phyloP scores from a whole-genome alignment of 23 tunicate species.

The Clavelina lepadiformis region DNA sequence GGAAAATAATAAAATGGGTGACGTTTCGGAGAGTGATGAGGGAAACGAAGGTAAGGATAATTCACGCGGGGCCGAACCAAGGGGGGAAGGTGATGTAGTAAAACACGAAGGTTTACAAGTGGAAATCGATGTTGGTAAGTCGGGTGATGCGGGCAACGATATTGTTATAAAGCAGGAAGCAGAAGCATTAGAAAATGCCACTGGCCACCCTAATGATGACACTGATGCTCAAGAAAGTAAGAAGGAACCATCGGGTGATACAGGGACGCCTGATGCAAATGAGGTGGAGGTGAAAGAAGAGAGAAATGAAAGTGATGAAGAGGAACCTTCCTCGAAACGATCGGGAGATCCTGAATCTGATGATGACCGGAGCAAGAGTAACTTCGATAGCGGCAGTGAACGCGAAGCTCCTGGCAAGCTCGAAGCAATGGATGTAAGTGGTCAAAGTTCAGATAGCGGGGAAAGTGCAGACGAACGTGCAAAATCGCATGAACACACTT shows the following conservation, averaged over 20 bases:
- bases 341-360: constrained; percentile 1
- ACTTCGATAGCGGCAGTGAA: neutral
- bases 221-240: neutral
- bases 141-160: neutral
- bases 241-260: neutral
- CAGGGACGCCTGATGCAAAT: neutral
- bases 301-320: constrained; percentile 9
- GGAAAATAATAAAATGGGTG: neutral
- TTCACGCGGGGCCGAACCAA: neutral
- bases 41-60: neutral
- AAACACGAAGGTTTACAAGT: constrained; percentile 1
- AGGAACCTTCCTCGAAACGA: neutral
- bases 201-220: neutral
- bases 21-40: neutral
- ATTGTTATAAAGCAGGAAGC: neutral
- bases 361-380: too few species aligned
- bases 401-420: too few species aligned
- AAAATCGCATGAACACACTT: too few species aligned
- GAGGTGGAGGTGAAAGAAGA: neutral
- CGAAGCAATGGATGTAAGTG: too few species aligned
- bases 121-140: neutral
- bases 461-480: too few species aligned
- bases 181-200: neutral
- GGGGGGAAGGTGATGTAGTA: constrained; percentile 1
- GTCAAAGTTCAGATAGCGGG: too few species aligned